phyloP scores from a whole-genome alignment of 2,797 vertebrate species.

The Melanotaenia boesemani region DNA sequence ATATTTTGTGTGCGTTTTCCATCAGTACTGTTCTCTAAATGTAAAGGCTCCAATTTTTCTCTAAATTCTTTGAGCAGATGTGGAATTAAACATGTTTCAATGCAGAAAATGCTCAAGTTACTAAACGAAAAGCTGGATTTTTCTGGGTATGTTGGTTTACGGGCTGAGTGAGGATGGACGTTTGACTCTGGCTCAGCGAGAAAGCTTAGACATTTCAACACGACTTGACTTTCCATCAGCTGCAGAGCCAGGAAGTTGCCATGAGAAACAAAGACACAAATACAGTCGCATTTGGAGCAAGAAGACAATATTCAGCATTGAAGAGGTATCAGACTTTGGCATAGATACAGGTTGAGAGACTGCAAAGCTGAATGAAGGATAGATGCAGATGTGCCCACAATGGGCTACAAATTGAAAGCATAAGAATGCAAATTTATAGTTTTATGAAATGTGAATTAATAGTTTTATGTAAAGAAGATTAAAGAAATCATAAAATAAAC shows the following conservation, averaged over 20 bases:
- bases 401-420: background rate
- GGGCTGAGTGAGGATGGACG: background rate
- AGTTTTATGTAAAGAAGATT: too few relatives aligned
- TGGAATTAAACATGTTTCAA: background rate
- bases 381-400: background rate
- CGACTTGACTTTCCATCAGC: constrained; percentile 23
- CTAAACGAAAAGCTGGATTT: constrained; percentile 6
- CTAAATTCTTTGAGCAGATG: background rate
- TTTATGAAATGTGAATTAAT: too few relatives aligned
- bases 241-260: constrained; percentile 28
- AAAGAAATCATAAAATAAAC: too few relatives aligned
- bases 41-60: background rate
- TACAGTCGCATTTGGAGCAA: constrained; percentile 1
- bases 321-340: background rate
- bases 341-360: background rate
- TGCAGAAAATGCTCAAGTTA: constrained; percentile 22
- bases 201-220: constrained; percentile 11
- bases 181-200: constrained; percentile 5
- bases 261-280: constrained; percentile 28
- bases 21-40: background rate
- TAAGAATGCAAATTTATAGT: background rate
- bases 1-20: background rate
- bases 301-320: background rate
- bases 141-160: background rate
- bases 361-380: background rate